These are phyloP conservation scores for Hemithea aestivaria DNA, from an alignment of 2,888 invertebrate species.

Conservation along the genomic window DNA sequence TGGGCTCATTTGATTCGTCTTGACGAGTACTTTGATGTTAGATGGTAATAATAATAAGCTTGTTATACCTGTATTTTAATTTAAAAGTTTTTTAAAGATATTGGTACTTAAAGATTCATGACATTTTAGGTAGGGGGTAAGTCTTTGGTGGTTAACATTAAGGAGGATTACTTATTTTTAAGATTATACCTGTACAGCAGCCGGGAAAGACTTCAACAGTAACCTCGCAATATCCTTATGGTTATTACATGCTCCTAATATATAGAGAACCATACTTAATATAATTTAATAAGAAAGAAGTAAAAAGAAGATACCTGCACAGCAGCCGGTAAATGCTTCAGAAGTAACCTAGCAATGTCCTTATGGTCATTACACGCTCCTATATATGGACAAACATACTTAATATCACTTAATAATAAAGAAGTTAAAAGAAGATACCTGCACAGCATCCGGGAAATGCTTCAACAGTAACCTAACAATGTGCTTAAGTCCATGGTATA, in stretches of 20 bases:
- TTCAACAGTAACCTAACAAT: constrained; percentile 87
- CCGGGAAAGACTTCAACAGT: constrained; percentile 89
- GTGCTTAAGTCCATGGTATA: constrained; percentile 88
- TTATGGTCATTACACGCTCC: constrained; percentile 92
- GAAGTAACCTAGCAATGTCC: constrained; percentile 86
- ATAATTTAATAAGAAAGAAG: background rate
- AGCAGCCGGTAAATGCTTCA: constrained; percentile 91
- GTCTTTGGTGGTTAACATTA: too few relatives aligned
- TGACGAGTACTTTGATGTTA: too few relatives aligned
- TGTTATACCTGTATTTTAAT: too few relatives aligned
- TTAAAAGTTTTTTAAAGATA: too few relatives aligned
- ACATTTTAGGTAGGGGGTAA: too few relatives aligned
- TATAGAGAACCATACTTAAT: constrained; percentile 96
- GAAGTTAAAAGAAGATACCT: constrained; percentile 60
- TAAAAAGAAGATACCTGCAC: constrained; percentile 78
- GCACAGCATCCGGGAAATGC: constrained; percentile 91
- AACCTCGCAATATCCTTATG: constrained; percentile 87
- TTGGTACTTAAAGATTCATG: too few relatives aligned
- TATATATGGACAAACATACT: constrained; percentile 94
- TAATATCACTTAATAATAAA: background rate
- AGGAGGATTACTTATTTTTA: too few relatives aligned
- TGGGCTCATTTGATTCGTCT: too few relatives aligned
- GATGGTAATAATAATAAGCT: too few relatives aligned
- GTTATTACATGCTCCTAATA: constrained; percentile 92
- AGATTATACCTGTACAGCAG: constrained; percentile 83